phyloP scores from a whole-genome alignment of 1,140 invertebrate genomes.

The Nixonia krombeini region DNA sequence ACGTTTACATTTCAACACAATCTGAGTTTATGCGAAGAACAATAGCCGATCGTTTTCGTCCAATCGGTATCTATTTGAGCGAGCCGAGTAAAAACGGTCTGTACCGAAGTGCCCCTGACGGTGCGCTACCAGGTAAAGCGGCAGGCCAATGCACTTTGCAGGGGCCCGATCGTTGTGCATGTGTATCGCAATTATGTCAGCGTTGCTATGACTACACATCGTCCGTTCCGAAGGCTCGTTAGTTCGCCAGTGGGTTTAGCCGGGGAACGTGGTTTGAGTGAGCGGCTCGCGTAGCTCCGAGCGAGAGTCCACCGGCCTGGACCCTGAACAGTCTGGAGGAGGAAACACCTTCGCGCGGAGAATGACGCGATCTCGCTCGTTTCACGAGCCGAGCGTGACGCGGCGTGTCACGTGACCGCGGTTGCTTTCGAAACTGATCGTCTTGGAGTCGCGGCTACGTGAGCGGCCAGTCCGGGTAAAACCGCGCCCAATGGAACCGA shows the following conservation, averaged over 20 bases:
- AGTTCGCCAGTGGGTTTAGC: slow-evolving; percentile 10
- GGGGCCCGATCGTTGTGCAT: slow-evolving; percentile 14
- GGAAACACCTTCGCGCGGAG: too few species aligned
- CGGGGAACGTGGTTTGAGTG: too few species aligned
- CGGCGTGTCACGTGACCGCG: slow-evolving; percentile 63
- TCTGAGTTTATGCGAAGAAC: too few species aligned
- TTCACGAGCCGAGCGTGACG: slow-evolving; percentile 71
- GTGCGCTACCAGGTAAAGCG: too few species aligned
- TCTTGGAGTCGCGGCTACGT: slow-evolving; percentile 46
- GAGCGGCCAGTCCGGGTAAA: slow-evolving; percentile 51
- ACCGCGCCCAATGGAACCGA: slow-evolving; percentile 61
- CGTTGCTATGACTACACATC: slow-evolving; percentile 40
- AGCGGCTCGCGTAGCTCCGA: not conserved
- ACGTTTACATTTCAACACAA: too few species aligned
- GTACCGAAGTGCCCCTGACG: too few species aligned
- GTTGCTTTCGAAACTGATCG: slow-evolving; percentile 54
- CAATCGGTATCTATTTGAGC: too few species aligned
- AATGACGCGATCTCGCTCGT: slow-evolving; percentile 58
- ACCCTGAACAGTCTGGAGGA: too few species aligned
- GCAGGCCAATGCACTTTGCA: not conserved
- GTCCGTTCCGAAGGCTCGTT: slow-evolving; percentile 32
- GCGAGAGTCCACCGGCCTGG: slow-evolving; percentile 22
- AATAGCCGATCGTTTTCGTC: too few species aligned
- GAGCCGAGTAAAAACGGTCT: too few species aligned
- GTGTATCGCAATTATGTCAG: slow-evolving; percentile 10